Percentiles rank a stretch among this genome's conserved stretches.
Evolutionary conservation across 2,797 vertebrate genomes (phyloP).

Genomic region (Lerista edwardsae): DNA sequence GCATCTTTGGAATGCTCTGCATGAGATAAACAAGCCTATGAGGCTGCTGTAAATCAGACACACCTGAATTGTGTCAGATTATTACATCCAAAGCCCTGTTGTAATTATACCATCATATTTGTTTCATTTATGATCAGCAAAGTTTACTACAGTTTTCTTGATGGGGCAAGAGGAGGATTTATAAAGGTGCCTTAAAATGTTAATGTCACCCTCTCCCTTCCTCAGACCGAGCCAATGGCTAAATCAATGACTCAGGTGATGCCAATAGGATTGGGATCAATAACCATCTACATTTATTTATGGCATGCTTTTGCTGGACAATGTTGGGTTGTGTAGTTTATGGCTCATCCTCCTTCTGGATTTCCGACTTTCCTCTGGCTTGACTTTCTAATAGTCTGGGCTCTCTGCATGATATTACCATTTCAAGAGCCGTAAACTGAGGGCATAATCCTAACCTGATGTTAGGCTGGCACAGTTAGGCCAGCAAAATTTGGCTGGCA

Average conservation of each 20-base stretch:
- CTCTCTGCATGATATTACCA: constrained; percentile 32
- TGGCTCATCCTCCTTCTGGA: constrained; percentile 76
- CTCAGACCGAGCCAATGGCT: constrained; percentile 76
- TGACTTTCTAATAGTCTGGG: constrained; percentile 57
- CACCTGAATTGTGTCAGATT: constrained; percentile 50
- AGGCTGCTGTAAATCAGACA: constrained; percentile 61
- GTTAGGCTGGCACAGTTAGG: no score
- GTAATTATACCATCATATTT: constrained; percentile 78
- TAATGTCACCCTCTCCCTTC: constrained; percentile 67
- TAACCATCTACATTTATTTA: constrained; percentile 79
- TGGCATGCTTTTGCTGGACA: constrained; percentile 76
- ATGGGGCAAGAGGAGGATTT: constrained; percentile 77
- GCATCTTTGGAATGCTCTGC: background rate
- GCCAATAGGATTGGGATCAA: constrained; percentile 80
- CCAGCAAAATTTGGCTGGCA: no score
- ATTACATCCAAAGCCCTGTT: constrained; percentile 67
- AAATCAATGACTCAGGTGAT: constrained; percentile 77
- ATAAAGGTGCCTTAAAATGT: constrained; percentile 79
- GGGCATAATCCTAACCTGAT: no score
- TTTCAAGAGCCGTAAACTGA: constrained; percentile 8
- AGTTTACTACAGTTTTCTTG: constrained; percentile 77
- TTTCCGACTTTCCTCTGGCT: constrained; percentile 57
- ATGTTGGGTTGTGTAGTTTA: constrained; percentile 76
- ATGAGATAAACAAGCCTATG: constrained; percentile 34
- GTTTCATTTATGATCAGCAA: constrained; percentile 66